Percentiles rank a stretch among this genome's conserved stretches.
phyloP scores from a whole-genome alignment of 2,888 invertebrate species.

The Pollenia angustigena region DNA sequence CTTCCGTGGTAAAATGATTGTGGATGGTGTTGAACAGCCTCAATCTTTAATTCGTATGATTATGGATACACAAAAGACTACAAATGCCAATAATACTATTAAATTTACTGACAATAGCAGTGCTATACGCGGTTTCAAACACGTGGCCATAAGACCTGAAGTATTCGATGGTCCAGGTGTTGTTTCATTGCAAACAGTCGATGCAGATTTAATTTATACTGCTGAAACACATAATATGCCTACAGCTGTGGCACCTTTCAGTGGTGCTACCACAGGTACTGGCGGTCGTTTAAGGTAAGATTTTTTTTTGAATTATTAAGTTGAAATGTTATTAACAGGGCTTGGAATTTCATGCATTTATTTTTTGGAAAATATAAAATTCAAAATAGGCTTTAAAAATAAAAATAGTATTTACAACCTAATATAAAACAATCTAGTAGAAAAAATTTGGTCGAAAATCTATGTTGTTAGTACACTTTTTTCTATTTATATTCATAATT shows the following conservation, averaged over 20 bases:
- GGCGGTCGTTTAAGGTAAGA: slow-evolving; percentile 92
- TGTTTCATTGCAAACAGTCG: slow-evolving; percentile 86
- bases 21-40: slow-evolving; percentile 91
- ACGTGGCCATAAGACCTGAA: slow-evolving; percentile 88
- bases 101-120: slow-evolving; percentile 99
- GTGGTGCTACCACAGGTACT: slow-evolving; percentile 98
- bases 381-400: too few species aligned
- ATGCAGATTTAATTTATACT: slow-evolving; percentile 97
- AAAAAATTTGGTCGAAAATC: too few species aligned
- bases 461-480: too few species aligned
- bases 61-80: slow-evolving; percentile 92
- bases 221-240: slow-evolving; percentile 99
- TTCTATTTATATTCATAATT: too few species aligned
- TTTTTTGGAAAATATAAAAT: too few species aligned
- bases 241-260: slow-evolving; percentile 98
- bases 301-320: too few species aligned
- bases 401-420: too few species aligned
- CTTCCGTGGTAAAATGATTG: slow-evolving; percentile 94
- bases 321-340: neutral
- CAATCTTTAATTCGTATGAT: slow-evolving; percentile 96
- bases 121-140: slow-evolving; percentile 93
- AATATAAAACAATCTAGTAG: too few species aligned
- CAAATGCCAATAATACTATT: slow-evolving; percentile 97
- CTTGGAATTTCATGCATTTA: too few species aligned
- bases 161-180: slow-evolving; percentile 86